Percentiles rank a stretch among this genome's conserved stretches.
Evolutionary conservation across 2,888 invertebrate species (phyloP).

Genomic region (Micoletzkya japonica): DNA sequence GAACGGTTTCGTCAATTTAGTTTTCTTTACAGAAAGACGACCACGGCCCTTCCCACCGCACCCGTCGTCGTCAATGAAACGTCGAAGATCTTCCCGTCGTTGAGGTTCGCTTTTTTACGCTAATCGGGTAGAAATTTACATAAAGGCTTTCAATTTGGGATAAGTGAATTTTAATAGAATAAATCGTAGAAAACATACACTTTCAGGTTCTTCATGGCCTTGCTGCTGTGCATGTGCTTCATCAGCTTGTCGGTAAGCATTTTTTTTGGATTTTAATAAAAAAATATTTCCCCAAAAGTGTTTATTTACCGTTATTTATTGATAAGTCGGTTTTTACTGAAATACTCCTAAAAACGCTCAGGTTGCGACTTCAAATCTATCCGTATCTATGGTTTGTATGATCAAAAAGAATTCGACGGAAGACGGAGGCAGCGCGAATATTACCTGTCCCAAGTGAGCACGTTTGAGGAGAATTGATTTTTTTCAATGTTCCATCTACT

Average conservation of each 20-base stretch:
- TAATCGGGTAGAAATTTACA: too few species aligned
- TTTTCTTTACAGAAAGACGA: not conserved
- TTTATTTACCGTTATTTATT: not conserved
- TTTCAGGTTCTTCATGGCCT: constrained; percentile 56
- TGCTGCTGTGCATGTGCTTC: constrained; percentile 54
- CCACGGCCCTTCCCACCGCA: not conserved
- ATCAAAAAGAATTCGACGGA: constrained; percentile 35
- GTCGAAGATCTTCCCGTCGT: constrained; percentile 44
- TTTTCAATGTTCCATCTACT: not conserved
- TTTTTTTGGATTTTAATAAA: constrained; percentile 14
- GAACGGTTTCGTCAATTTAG: too few species aligned
- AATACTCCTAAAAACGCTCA: not conserved
- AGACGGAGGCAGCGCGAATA: not conserved
- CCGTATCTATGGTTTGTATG: constrained; percentile 57
- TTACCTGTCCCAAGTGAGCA: constrained; percentile 17
- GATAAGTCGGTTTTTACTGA: not conserved
- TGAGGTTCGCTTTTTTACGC: too few species aligned
- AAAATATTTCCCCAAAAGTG: too few species aligned
- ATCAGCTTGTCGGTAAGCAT: constrained; percentile 39
- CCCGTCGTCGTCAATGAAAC: constrained; percentile 10
- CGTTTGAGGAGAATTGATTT: not conserved
- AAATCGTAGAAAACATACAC: too few species aligned
- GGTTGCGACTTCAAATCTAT: constrained; percentile 44
- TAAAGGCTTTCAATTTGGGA: too few species aligned
- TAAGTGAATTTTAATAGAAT: too few species aligned